phyloP scores from a whole-genome alignment of 2,888 invertebrate species.

The Drosophila monieri region DNA sequence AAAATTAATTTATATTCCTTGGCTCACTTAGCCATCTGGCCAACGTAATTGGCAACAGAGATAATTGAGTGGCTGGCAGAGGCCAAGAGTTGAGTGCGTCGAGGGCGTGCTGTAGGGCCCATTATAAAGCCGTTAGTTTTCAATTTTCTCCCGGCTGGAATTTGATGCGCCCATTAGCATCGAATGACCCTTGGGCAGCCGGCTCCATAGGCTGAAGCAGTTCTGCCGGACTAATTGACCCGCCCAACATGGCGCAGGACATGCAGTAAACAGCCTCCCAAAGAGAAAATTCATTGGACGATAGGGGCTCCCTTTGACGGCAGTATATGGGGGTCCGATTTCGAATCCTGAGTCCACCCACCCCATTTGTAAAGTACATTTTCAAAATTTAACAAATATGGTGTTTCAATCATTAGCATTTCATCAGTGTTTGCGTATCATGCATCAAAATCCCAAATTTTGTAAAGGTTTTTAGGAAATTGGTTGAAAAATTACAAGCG shows the following conservation, averaged over 20 bases:
- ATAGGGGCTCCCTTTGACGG: background rate
- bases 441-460: background rate
- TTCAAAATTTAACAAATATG: background rate
- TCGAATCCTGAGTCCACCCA: background rate
- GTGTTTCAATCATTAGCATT: background rate
- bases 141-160: constrained; percentile 54
- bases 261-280: constrained; percentile 23
- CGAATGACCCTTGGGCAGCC: constrained; percentile 35
- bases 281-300: constrained; percentile 6
- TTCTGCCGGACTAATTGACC: constrained; percentile 22
- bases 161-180: constrained; percentile 67
- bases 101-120: constrained; percentile 25
- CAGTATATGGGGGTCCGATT: background rate
- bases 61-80: constrained; percentile 49
- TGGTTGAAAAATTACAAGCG: background rate
- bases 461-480: background rate
- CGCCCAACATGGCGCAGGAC: background rate
- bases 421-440: background rate
- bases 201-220: constrained; percentile 3
- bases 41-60: constrained; percentile 40
- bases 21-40: background rate
- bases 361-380: background rate
- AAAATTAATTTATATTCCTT: constrained; percentile 14
- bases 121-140: constrained; percentile 70
- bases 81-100: constrained; percentile 4